Evolutionary conservation across 2,888 invertebrate species (phyloP).

Genomic region (Maniola hyperantus): DNA sequence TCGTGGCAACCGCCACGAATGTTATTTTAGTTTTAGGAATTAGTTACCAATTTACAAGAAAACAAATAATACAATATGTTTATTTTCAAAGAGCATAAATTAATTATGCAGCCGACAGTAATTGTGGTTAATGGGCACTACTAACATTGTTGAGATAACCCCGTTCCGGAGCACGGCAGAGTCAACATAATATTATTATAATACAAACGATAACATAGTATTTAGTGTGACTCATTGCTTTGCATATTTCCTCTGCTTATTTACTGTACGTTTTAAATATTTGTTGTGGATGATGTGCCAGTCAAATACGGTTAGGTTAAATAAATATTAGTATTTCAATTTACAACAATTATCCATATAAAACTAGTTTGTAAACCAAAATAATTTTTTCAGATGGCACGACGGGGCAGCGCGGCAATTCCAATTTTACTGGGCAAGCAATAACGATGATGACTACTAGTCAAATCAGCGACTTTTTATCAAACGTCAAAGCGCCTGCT

Average conservation of each 20-base stretch:
- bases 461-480: too few species aligned
- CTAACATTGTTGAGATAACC: not conserved
- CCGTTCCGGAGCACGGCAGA: not conserved
- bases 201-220: not conserved
- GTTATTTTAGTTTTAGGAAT: too few species aligned
- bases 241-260: not conserved
- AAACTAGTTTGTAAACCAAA: too few species aligned
- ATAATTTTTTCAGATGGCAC: too few species aligned
- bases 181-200: not conserved
- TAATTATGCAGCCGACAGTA: not conserved
- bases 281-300: not conserved
- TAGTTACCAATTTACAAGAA: too few species aligned
- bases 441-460: too few species aligned
- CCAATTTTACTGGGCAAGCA: too few species aligned
- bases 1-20: too few species aligned
- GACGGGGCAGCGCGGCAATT: too few species aligned
- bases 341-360: too few species aligned
- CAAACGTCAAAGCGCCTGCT: too few species aligned
- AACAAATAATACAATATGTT: too few species aligned
- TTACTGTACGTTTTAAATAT: not conserved
- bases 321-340: not conserved
- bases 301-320: not conserved
- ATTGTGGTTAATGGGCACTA: not conserved
- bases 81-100: not conserved
- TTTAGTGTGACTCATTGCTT: constrained; percentile 1